Evolutionary conservation across 2,888 invertebrate genomes (phyloP).

Genomic region (Drosophila suboccidentalis): DNA sequence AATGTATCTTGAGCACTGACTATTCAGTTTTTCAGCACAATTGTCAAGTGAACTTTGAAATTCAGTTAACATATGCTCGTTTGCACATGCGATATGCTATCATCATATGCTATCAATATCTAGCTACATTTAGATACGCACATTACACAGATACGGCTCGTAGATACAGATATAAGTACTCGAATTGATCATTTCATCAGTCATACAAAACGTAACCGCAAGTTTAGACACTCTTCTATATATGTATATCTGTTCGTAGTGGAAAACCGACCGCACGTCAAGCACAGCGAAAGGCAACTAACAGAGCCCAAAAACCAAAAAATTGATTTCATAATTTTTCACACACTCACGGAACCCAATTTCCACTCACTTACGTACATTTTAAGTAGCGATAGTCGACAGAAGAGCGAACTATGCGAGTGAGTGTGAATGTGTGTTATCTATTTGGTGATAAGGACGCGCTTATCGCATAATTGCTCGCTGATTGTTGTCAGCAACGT

Average conservation of each 20-base stretch:
- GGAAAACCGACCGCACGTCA: slow-evolving; percentile 61
- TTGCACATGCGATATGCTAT: slow-evolving; percentile 41
- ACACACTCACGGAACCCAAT: slow-evolving; percentile 26
- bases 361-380: slow-evolving; percentile 14
- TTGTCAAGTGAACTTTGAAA: slow-evolving; percentile 15
- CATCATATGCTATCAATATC: slow-evolving; percentile 33
- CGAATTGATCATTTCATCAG: slow-evolving; percentile 36
- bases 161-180: slow-evolving; percentile 21
- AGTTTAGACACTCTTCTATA: slow-evolving; percentile 10
- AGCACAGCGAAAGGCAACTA: slow-evolving; percentile 64
- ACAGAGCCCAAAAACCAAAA: slow-evolving; percentile 46
- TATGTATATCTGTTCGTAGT: neutral
- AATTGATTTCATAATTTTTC: slow-evolving; percentile 70
- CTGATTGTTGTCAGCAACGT: slow-evolving; percentile 70
- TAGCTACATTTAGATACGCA: slow-evolving; percentile 22
- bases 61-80: slow-evolving; percentile 46
- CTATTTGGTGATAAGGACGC: slow-evolving; percentile 63
- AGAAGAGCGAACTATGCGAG: neutral
- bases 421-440: slow-evolving; percentile 50
- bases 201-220: slow-evolving; percentile 28
- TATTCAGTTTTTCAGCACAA: neutral
- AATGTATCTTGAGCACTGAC: slow-evolving; percentile 19
- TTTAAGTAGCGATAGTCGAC: neutral
- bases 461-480: slow-evolving; percentile 74
- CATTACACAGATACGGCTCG: slow-evolving; percentile 20